Evolutionary conservation across 2,888 invertebrate genomes (phyloP).

Genomic region (Watsonalla cultraria): DNA sequence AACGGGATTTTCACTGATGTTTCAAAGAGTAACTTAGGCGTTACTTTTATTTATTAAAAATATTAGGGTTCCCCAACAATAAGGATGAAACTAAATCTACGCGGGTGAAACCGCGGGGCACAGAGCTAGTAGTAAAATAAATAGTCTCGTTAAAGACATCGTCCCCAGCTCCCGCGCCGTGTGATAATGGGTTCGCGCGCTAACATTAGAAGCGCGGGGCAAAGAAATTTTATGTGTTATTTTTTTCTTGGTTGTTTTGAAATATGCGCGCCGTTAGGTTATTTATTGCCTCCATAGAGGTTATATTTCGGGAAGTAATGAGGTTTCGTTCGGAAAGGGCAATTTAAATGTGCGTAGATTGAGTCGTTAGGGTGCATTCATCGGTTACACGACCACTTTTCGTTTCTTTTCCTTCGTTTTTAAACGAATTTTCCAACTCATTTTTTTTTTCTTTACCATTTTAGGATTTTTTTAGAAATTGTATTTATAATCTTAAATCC

Average conservation of each 20-base stretch:
- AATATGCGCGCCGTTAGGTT: constrained; percentile 76
- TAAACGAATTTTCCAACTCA: constrained; percentile 12
- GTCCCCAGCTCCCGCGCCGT: constrained; percentile 15
- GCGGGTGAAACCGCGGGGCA: no score
- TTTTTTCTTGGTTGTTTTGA: constrained; percentile 74
- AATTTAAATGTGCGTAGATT: constrained; percentile 76
- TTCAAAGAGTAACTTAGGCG: no score
- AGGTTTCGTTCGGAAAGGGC: constrained; percentile 77
- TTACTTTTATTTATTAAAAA: no score
- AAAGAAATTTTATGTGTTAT: constrained; percentile 75
- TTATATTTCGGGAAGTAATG: constrained; percentile 77
- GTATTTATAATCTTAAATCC: no score
- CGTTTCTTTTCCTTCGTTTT: constrained; percentile 29
- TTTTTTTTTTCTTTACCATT: neutral
- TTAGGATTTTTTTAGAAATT: no score
- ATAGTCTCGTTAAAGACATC: constrained; percentile 8
- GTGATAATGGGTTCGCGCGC: constrained; percentile 45
- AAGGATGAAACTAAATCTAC: no score
- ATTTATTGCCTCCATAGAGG: constrained; percentile 77
- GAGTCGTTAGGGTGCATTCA: constrained; percentile 65
- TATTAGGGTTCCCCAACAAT: no score
- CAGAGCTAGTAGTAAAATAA: no score
- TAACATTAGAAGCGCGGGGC: constrained; percentile 69
- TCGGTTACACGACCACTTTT: constrained; percentile 41
- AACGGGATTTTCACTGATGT: no score